Evolutionary conservation across 2,888 invertebrate species (phyloP).

Genomic region (Caenorhabditis wallacei): DNA sequence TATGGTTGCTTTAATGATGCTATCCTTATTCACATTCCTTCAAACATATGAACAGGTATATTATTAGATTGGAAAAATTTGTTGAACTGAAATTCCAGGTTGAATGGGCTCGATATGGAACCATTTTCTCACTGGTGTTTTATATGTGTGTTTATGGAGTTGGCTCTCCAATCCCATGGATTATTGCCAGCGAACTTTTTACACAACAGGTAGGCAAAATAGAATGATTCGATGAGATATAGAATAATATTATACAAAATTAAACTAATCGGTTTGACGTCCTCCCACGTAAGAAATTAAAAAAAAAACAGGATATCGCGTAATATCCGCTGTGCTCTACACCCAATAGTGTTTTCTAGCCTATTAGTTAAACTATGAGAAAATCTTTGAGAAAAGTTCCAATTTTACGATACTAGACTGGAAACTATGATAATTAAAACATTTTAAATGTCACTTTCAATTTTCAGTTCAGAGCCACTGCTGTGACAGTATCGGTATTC

Average conservation of each 20-base stretch:
- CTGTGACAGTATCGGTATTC: conserved; percentile 81
- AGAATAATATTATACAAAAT: too few relatives aligned
- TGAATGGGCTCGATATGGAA: conserved; percentile 80
- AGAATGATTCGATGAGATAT: too few relatives aligned
- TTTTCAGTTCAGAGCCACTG: conserved; percentile 80
- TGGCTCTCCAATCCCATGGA: conserved; percentile 83
- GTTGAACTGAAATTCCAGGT: conserved; percentile 52
- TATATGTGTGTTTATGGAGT: conserved; percentile 83
- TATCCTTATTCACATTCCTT: conserved; percentile 79
- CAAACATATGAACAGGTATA: conserved; percentile 71
- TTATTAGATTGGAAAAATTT: not conserved
- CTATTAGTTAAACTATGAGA: too few relatives aligned
- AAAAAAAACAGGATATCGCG: too few relatives aligned
- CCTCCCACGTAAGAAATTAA: too few relatives aligned
- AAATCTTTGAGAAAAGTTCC: too few relatives aligned
- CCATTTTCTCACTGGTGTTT: conserved; percentile 77
- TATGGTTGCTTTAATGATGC: conserved; percentile 74
- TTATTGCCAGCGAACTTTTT: conserved; percentile 82
- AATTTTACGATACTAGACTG: too few relatives aligned
- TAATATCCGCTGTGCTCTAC: too few relatives aligned
- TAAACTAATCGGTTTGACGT: too few relatives aligned
- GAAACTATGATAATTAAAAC: too few relatives aligned
- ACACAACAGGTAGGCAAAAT: conserved; percentile 79
- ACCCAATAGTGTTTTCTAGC: too few relatives aligned
- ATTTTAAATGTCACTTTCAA: not conserved